Evolutionary conservation across 2,113 vertebrate species (phyloP), one percentile per base, ranked within the genome.

Genomic region (Peromyscus leucopus): DNA sequence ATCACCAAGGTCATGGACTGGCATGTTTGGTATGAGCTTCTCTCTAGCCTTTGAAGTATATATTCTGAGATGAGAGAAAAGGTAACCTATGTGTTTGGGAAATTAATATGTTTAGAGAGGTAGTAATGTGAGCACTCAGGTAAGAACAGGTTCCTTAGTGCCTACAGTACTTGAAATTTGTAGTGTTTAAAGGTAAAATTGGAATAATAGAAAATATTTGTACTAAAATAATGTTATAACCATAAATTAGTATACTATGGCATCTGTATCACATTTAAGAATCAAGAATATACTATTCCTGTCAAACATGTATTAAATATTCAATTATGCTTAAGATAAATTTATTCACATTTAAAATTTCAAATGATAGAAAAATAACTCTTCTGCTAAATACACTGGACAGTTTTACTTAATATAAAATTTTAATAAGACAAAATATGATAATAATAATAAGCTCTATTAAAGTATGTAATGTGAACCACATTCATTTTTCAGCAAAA

Each of bases 311-410:
- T 46, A 5, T 4, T 7, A 8, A 42, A 39, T 76, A 85, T 39
- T 9, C 0, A 94, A 59, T 48, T 65, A 39, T 22, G 2, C 11
- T 36, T 82, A 83, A 71, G 72, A 6, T 89, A 88, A 96, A 95
- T 92, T 15, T 42, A 26, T 57, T 48, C 2, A 42, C 75, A 12
- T 21, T 12, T 65, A 72, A 51, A 59, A 31, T 95, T 95, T 92
- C n/a, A 94, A 86, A 16, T 83, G 33, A 94, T 93, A 42, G 15
- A 15, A 28, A 79, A 96, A 82, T 90, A 51, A 59, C 0, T 84
- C 2, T 63, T 26, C 75, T 89, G 1, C 21, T 69, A 88, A 87
- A n/a, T 69, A 36, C 0, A 48, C 46, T 88, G 71, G 46, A n/a
- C 12, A 24, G 2, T 51, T n/a, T 71, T 88, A 88, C 8, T n/a